phyloP scores from a whole-genome alignment of 2,888 invertebrate species.

The Heliconius cydno region DNA sequence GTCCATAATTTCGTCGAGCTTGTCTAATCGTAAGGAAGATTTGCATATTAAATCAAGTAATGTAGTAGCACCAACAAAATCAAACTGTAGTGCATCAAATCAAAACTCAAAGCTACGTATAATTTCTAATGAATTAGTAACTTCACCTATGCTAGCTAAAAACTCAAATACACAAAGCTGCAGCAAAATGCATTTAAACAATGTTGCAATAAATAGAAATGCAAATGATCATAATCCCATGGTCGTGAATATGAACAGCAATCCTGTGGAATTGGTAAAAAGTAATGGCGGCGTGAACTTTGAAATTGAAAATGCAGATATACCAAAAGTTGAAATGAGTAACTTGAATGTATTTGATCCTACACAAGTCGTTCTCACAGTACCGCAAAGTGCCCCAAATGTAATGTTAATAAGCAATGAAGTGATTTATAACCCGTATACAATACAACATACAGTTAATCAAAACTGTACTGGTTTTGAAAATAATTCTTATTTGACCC shows the following conservation, averaged over 20 bases:
- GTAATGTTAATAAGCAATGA: slow-evolving; percentile 62
- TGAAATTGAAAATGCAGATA: background rate
- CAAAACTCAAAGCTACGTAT: slow-evolving; percentile 22
- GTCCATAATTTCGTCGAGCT: background rate
- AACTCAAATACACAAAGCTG: background rate
- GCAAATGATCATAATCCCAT: background rate
- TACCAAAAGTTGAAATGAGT: slow-evolving; percentile 11
- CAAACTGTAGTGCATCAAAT: background rate
- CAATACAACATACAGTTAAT: slow-evolving; percentile 41
- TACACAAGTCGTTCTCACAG: slow-evolving; percentile 34
- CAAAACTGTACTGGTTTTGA: slow-evolving; percentile 47
- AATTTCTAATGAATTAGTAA: slow-evolving; percentile 32
- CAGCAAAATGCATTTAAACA: background rate
- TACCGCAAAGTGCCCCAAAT: slow-evolving; percentile 58
- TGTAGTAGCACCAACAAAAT: slow-evolving; percentile 4
- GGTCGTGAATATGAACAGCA: background rate
- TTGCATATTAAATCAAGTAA: slow-evolving; percentile 14
- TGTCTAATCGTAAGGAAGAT: background rate
- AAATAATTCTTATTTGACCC: slow-evolving; percentile 54
- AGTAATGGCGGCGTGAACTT: background rate
- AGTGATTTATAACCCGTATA: slow-evolving; percentile 60
- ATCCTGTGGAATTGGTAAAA: background rate
- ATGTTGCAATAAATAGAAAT: slow-evolving; percentile 2
- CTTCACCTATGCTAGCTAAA: background rate
- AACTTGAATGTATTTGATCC: slow-evolving; percentile 32